Base-by-base conservation (phyloP, 2,113 vertebrate genomes). In the Petrocephalus zakoni region DNA sequence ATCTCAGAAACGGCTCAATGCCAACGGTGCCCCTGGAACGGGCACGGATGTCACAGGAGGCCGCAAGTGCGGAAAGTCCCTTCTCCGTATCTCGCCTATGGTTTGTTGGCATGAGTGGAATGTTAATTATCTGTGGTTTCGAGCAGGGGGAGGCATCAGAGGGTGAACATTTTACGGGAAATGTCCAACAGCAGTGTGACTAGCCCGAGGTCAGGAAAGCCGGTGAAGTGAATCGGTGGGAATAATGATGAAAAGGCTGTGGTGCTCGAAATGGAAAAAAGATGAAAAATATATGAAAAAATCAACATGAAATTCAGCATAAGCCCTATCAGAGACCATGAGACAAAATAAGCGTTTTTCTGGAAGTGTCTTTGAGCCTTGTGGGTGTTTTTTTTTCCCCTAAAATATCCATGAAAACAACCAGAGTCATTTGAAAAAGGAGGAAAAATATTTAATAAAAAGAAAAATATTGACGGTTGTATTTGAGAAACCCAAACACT, bases 101-200 rank as follows among this genome's bases (percentile, higher is more conserved):
- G 93, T 94, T 93, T 90, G 93, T 91, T 91, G 94, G 93, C 91
- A 95, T 94, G 92, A 90, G 87, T 93, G 91, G 95, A 95, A 96
- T 95, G 94, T 94, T 95, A 96, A 96, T 96, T 87, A 78, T 72
- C 52, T 52, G 87, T 68, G 81, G 15, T 88, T 88, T 47, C 13
- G 51, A 49, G 52, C 51, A 72, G 29, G 49, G 87, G 25, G 86
- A n/a, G 46, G 42, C 84, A 25, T 86, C 84, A 52, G 49, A 42
- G 49, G 51, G 10, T 55, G n/a, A 86, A 53, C 7, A 19, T 37
- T 55, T 34, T 29, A 86, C 51, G 55, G 84, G 84, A 55, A 53
- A 86, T 55, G 11, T 53, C 1, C n/a, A 55, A 85, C 51, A 85
- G 49, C 84, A 81, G 15, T 42, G n/a, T 13, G n/a, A 29, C 68